These are phyloP conservation scores for Drosophila fungiperda DNA, from an alignment of 2,888 invertebrate species.

Conservation along the genomic window DNA sequence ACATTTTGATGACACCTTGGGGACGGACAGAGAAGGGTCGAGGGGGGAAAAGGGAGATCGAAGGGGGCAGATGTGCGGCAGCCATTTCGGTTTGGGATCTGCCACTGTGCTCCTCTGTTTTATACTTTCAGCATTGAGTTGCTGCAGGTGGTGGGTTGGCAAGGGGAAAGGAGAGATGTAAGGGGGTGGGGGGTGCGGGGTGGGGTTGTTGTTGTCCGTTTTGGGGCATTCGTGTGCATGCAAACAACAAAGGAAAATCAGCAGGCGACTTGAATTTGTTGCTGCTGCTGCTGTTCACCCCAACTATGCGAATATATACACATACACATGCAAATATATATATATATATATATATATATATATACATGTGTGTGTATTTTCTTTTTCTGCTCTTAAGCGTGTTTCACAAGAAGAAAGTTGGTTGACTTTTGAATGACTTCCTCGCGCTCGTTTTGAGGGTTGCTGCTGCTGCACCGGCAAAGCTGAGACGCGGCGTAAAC, in stretches of 20 bases:
- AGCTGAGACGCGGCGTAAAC: constrained; percentile 7
- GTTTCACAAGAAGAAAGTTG: constrained; percentile 84
- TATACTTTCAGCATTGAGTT: not conserved
- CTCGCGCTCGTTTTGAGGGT: constrained; percentile 44
- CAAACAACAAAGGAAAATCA: constrained; percentile 68
- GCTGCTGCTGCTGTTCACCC: constrained; percentile 23
- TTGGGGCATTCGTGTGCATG: constrained; percentile 67
- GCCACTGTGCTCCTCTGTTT: not conserved
- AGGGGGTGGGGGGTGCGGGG: rapidly evolving
- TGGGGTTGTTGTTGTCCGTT: not conserved
- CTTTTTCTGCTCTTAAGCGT: constrained; percentile 71
- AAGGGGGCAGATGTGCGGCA: constrained; percentile 45
- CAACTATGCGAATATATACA: constrained; percentile 14
- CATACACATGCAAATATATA: not conserved
- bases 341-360: not conserved
- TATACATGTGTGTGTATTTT: constrained; percentile 31
- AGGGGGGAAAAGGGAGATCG: constrained; percentile 29
- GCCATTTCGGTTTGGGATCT: constrained; percentile 27
- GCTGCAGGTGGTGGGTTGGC: not conserved
- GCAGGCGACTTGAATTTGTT: constrained; percentile 51
- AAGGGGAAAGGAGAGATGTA: not conserved
- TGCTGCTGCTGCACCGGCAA: not conserved
- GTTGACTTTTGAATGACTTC: constrained; percentile 85
- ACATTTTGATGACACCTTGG: constrained; percentile 75
- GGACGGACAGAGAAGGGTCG: constrained; percentile 39